These are phyloP conservation scores for Pardosa pseudoannulata DNA, from an alignment of 2,888 invertebrate genomes.

Conservation along the genomic window DNA sequence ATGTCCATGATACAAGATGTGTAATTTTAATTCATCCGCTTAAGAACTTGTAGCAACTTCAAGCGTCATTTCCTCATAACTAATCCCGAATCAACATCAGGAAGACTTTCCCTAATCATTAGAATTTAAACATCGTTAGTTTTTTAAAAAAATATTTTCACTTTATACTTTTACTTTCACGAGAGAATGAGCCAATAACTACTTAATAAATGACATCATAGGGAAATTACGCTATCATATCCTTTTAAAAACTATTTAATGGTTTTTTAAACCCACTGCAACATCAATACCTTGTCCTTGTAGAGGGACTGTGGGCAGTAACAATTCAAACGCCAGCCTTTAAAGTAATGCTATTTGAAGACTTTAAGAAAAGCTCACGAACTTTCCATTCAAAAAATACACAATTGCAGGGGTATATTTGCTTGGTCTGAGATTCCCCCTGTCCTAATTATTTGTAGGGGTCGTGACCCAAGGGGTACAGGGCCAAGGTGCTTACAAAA, in stretches of 20 bases:
- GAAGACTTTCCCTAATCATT: no score
- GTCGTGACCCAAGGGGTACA: slow-evolving; percentile 33
- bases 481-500: slow-evolving; percentile 47
- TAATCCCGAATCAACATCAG: no score
- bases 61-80: no score
- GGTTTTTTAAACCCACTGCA: neutral
- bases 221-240: neutral
- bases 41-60: no score
- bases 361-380: slow-evolving; percentile 42
- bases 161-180: neutral
- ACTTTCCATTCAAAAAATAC: slow-evolving; percentile 32
- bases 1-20: no score
- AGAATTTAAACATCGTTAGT: no score
- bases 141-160: no score
- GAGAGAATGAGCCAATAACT: neutral
- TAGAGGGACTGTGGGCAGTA: neutral
- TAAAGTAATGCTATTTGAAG: slow-evolving; percentile 40
- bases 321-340: neutral
- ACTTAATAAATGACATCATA: slow-evolving; percentile 1
- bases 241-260: neutral
- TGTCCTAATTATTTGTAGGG: slow-evolving; percentile 60
- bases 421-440: slow-evolving; percentile 32
- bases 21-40: no score
- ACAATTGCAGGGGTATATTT: slow-evolving; percentile 41
- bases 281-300: neutral